phyloP scores from a whole-genome alignment of 2,797 vertebrate genomes.

The Argyrosomus regius region DNA sequence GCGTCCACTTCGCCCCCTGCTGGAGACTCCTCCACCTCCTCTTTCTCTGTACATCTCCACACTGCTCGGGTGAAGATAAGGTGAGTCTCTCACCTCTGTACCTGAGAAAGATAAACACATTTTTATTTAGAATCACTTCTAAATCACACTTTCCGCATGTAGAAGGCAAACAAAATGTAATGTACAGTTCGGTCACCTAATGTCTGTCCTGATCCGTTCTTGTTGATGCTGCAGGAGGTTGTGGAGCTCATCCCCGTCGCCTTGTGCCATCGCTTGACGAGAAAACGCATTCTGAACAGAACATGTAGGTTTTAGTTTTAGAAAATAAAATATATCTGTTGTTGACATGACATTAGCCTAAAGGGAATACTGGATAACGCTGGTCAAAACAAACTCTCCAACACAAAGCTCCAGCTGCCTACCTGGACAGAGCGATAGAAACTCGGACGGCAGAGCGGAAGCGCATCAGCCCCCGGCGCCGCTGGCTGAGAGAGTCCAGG shows the following conservation, averaged over 20 bases:
- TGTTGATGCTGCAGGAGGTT: conserved; percentile 75
- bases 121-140: neutral
- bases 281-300: conserved; percentile 92
- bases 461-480: conserved; percentile 87
- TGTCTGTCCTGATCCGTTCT: conserved; percentile 87
- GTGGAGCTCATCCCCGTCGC: conserved; percentile 85
- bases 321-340: neutral
- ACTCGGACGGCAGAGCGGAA: conserved; percentile 94
- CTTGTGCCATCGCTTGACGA: conserved; percentile 95
- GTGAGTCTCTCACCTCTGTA: conserved; percentile 88
- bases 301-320: neutral
- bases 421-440: conserved; percentile 95
- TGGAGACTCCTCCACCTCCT: conserved; percentile 84
- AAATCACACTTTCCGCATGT: neutral
- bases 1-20: conserved; percentile 88
- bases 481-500: conserved; percentile 84
- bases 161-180: neutral
- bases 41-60: conserved; percentile 90
- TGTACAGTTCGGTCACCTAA: conserved; percentile 79
- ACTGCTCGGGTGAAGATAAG: conserved; percentile 86
- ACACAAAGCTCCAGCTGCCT: conserved; percentile 5
- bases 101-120: conserved; percentile 76
- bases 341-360: neutral
- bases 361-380: neutral
- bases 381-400: neutral